Evolutionary conservation across 2,888 invertebrate species (phyloP), one percentile per base, ranked within the genome.

Genomic region (Gymnosoma rotundatum): DNA sequence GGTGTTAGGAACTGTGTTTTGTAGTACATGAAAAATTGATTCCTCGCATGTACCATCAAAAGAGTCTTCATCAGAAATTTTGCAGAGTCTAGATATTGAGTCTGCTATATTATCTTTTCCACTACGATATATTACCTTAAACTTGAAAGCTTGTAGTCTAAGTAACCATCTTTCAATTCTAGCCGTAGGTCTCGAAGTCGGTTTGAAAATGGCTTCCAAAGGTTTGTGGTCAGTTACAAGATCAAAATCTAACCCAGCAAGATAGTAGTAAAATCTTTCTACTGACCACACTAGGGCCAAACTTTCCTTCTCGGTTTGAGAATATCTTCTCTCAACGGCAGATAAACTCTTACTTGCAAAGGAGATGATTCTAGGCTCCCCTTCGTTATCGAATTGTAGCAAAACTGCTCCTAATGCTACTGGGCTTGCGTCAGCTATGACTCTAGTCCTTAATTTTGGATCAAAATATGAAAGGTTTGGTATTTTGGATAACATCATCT

Each of bases 351-450:
- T 83, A 20, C 72, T 78, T 5, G 86, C 86, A 72, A 87, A 86
- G 25, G 83, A 86, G 20, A 84, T 82, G 5, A 85, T 75, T 25
- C 66, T 45, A 50, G 66, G 21, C 7, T 63, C 25, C 2, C 25
- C 25, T 1, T 25, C 25, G 4, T 25, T 4, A 25, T 25, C 4
- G 4, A 25, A 25, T 2, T 25, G 25, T 4, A 25, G 4, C 25
- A 25, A 25, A 4, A 25, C 25, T 25, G 25, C 25, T 4, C 90
- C 89, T 8, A 90, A 60, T 0, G 86, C 89, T 1, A 89, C 89
- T 6, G 90, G 89, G 45, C 89, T 90, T 14, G 89, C 90, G 75
- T 91, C 90, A 8, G 89, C 90, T 25, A 90, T 86, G 0, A 91
- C 85, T 66, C 88, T 86, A 6, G 90, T 90, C 38, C 81, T 83